Percentiles rank a stretch among this genome's conserved stretches.
Conservation (phyloP, 2,797 vertebrate species). For the Sternarchorhynchus goeldii region DNA sequence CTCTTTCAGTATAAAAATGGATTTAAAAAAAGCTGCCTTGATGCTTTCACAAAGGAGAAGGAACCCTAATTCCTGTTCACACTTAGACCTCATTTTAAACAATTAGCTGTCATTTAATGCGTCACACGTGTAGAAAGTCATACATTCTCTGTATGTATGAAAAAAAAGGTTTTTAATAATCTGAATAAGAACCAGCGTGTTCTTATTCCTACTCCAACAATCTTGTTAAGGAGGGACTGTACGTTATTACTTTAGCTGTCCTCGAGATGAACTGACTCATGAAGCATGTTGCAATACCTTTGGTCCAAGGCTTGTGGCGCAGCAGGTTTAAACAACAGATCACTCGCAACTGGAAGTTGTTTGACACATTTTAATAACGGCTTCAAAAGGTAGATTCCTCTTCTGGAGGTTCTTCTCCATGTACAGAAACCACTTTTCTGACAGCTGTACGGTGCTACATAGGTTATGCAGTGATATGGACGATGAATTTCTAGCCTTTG, state of each 20-base stretch:
- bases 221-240: not conserved
- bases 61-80: not conserved
- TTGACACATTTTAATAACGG: slow-evolving; percentile 64
- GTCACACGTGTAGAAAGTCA: not conserved
- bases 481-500: not conserved
- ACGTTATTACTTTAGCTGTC: not conserved
- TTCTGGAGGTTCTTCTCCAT: slow-evolving; percentile 34
- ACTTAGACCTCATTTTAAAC: not conserved
- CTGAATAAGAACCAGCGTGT: no score
- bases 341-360: slow-evolving; percentile 49
- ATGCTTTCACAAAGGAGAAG: not conserved
- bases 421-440: slow-evolving; percentile 40
- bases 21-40: no score
- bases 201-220: not conserved
- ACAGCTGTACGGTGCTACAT: slow-evolving; percentile 52
- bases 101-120: not conserved
- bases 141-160: no score
- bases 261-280: not conserved
- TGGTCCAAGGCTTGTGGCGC: not conserved
- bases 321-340: slow-evolving; percentile 7
- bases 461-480: slow-evolving; percentile 29
- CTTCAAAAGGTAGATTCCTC: slow-evolving; percentile 10
- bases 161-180: no score
- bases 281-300: not conserved
- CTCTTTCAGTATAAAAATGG: no score